Evolutionary conservation across 2,888 invertebrate species (phyloP).

Genomic region (Ochropleura plecta): DNA sequence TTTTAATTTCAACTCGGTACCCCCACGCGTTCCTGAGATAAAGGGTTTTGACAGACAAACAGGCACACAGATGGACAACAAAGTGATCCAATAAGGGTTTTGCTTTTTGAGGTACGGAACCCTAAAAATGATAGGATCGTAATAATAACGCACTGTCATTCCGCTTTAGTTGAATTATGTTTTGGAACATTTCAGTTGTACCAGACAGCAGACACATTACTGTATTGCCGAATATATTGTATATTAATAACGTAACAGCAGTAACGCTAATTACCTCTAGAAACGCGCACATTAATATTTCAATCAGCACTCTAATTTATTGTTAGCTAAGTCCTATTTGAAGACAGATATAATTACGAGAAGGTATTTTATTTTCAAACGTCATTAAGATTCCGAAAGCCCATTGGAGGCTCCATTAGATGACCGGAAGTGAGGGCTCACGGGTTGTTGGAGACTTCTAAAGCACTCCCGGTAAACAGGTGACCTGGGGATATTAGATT

Average conservation of each 20-base stretch:
- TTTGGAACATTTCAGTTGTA: background rate
- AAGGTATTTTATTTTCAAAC: conserved; percentile 21
- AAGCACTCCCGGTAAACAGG: conserved; percentile 57
- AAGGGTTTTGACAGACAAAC: no score
- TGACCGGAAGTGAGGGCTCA: conserved; percentile 42
- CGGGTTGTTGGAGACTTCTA: conserved; percentile 50
- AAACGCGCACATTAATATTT: conserved; percentile 16
- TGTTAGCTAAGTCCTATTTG: background rate
- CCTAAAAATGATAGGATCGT: no score
- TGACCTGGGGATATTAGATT: conserved; percentile 59
- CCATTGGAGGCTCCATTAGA: conserved; percentile 33
- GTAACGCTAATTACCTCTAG: background rate
- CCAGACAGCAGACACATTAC: background rate
- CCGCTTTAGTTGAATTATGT: no score
- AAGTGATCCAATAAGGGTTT: no score
- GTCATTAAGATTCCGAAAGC: conserved; percentile 30
- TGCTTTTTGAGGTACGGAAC: no score
- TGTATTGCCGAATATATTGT: background rate
- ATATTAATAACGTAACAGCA: conserved; percentile 15
- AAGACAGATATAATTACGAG: background rate
- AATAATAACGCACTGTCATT: background rate
- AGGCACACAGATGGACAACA: no score
- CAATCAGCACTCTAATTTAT: conserved; percentile 18
- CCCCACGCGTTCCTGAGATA: no score
- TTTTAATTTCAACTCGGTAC: no score